Evolutionary conservation across 2,797 vertebrate genomes (phyloP), one percentile per base, ranked within the genome.

Genomic region (Schizopygopsis malacanthus): DNA sequence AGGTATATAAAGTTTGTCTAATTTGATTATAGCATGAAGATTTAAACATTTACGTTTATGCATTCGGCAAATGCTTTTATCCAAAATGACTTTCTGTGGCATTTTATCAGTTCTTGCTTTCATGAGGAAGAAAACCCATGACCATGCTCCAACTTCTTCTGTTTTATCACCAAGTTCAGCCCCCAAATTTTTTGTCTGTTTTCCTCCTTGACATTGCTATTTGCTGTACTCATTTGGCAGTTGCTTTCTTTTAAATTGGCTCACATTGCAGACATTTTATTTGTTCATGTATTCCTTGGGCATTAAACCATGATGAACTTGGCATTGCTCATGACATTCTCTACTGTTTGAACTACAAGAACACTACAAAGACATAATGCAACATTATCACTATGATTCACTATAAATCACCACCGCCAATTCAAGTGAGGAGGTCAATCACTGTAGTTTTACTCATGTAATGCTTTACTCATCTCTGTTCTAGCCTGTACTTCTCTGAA

Each of bases 331-430:
- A 4, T 5, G 43, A 4, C n/a, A 28, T 73, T 16, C 43, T 73
- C 71, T 76, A 54, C 47, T 37, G 73, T 54, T 39, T 76, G 33
- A 54, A 1, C 28, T 22, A 54, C 28, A 54, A 76, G 16, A 78
- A 61, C 54, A 78, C 54, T 59, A 78, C 9, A 47, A 79, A 33
- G n/a, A 65, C 9, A 12, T 28, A 63, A 22, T 12, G 15, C 59
- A 20, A 65, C 61, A 8, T 4, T 67, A 80, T 80, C 79, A 80
- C 41, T 12, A 50, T 80, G 43, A 80, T 47, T 79, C 59, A 63
- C 15, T 12, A 63, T 63, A 22, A 79, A 65, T 80, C 41, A 80
- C n/a, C 22, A 22, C 13, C 61, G 2, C 61, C 4, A 6, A 65
- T 80, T 80, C 25, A 80, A 43, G 16, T 80, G 16, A 59, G 33